Evolutionary conservation across 2,797 vertebrate species (phyloP), one percentile per base, ranked within the genome.

Genomic region (Hypotaenidia philippensis): DNA sequence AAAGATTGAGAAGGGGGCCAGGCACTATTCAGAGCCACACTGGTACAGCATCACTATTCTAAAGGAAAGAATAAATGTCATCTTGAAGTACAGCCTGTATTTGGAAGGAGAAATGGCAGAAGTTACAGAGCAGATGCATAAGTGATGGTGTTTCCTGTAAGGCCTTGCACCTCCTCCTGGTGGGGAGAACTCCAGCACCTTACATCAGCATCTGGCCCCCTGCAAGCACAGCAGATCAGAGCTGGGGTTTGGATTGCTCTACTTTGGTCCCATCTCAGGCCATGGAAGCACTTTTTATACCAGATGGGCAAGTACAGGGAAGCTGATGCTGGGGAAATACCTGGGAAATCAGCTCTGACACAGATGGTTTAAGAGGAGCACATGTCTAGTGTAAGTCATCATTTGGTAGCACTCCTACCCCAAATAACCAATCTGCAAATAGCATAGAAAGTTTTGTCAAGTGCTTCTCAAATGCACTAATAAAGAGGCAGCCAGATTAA

Each of bases 381-480:
- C 0, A 0, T 9, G 9, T 26, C 9, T 36, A 41, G 13, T 0
- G 0, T 13, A 55, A 74, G 6, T 13, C 32, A 45, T 22, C 11
- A 21, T 25, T 31, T 36, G 22, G 34, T 36, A 79, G 26, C 69
- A 32, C 2, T 34, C 23, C 59, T 41, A 22, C 10, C 13, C 27
- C 6, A 36, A 56, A 66, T 9, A 91, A 56, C 5, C 13, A 25
- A 32, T 23, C 32, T 75, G 63, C 22, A 55, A 88, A 78, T 16
- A 38, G 5, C 60, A 11, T 23, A 84, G 26, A 81, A 68, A 79
- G 2, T 12, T 87, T 83, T 36, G 7, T 45, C 41, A 53, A 79
- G 21, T 40, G 27, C 52, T 66, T 87, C 50, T 72, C 59, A 74
- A 70, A 72, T 10, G 4, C 19, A 40, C 13, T 61, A 47, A 57